Evolutionary conservation across 1,140 invertebrate genomes (phyloP), one percentile per base, ranked within the genome.

Genomic region (Belonocnema kinseyi): DNA sequence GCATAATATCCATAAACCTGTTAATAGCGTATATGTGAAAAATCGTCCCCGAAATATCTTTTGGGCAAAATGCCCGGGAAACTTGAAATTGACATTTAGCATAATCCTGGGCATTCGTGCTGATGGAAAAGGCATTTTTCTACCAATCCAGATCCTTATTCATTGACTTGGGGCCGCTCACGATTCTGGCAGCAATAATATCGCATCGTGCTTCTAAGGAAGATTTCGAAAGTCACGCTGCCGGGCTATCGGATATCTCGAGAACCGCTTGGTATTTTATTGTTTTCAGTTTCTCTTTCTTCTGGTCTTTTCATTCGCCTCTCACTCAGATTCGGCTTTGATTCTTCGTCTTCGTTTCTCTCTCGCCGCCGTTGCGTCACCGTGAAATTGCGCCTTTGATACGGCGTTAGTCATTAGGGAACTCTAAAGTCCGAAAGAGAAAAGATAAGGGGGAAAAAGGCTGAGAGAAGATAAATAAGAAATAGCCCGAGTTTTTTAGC

Each of bases 161-260:
- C 52, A 52, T 33, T 61, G 58, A 61, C 58, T 61, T 16, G 58
- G 19, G 58, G 58, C 26, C 58, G 76, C 79, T 77, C 79, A 80
- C 79, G 79, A 77, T 72, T 76, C 73, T 51, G 40, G 73, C 78
- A 54, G 79, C 76, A 77, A 80, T 80, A 80, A 80, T 75, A 77
- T 58, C 76, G 56, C 70, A 51, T 80, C 71, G 73, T 75, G 76
- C 72, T 33, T 50, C 56, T 17, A 52, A 71, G 52, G 79, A 85
- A 77, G 82, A 77, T 85, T 86, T 85, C 84, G 85, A 86, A 86
- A 87, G 82, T 85, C 83, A 82, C 81, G 84, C 78, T 66, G 74
- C 56, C 53, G n/a, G 16, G 46, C 75, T 80, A 80, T 80, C 76
- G 79, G 73, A 50, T 80, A 77, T 80, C 76, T 77, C 72, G 26